These are phyloP conservation scores for Megalopta genalis DNA, from an alignment of 1,140 invertebrate genomes.

Conservation along the genomic window DNA sequence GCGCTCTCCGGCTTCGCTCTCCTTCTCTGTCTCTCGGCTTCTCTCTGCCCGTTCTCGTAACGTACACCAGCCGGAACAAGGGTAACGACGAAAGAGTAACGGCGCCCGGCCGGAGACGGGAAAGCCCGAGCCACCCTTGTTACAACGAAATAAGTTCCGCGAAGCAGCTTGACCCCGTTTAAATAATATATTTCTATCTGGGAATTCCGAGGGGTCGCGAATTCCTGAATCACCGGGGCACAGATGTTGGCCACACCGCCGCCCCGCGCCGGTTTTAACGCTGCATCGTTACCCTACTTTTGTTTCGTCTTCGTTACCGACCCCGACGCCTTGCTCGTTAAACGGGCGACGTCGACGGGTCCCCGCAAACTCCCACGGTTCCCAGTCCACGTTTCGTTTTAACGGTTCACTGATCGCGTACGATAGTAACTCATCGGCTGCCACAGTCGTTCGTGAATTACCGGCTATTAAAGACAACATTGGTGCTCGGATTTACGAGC, in stretches of 20 bases:
- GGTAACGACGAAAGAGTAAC: background rate
- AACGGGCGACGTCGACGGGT: too few relatives aligned
- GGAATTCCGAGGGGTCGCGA: background rate
- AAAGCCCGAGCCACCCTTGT: background rate
- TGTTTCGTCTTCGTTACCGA: slow-evolving; percentile 1
- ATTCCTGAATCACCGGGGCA: background rate
- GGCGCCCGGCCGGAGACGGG: background rate
- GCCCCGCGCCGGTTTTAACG: background rate
- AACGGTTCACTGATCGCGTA: too few relatives aligned
- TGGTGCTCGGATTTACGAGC: too few relatives aligned
- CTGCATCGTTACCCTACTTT: background rate
- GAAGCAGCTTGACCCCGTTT: background rate
- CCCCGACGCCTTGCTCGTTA: too few relatives aligned
- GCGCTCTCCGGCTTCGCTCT: slow-evolving; percentile 9
- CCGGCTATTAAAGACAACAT: too few relatives aligned
- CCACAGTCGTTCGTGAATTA: too few relatives aligned
- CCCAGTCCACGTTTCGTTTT: too few relatives aligned
- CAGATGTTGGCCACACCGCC: background rate
- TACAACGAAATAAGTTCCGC: background rate
- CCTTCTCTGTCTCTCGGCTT: too few relatives aligned
- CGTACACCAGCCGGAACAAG: background rate
- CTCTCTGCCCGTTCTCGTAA: background rate
- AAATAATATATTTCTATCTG: slow-evolving; percentile 9
- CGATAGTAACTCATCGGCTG: too few relatives aligned
- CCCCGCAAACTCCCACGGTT: too few relatives aligned